Evolutionary conservation across 2,888 invertebrate species (phyloP).

Genomic region (Aleiodes leptofemur): DNA sequence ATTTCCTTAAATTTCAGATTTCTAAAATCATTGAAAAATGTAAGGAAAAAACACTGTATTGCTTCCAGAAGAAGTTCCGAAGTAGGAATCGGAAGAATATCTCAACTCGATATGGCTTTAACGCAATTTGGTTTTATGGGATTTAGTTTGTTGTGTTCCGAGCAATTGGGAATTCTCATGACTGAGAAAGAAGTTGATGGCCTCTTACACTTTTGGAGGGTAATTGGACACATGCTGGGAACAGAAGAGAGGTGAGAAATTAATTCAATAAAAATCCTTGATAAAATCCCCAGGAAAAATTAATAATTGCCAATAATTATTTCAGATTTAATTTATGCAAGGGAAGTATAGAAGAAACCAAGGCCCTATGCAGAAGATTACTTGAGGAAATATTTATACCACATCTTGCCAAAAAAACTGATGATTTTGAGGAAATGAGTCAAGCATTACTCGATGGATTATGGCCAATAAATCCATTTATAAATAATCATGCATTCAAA

Average conservation of each 20-base stretch:
- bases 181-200: constrained; percentile 83
- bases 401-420: constrained; percentile 78
- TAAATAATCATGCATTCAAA: constrained; percentile 79
- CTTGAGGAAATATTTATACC: constrained; percentile 81
- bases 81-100: constrained; percentile 78
- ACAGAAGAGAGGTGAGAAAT: constrained; percentile 83
- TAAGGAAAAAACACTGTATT: constrained; percentile 82
- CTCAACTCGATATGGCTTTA: constrained; percentile 89
- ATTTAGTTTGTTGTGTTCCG: constrained; percentile 80
- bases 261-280: not conserved
- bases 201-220: constrained; percentile 90
- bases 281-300: no score
- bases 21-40: constrained; percentile 82
- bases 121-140: constrained; percentile 94
- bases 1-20: constrained; percentile 74
- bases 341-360: constrained; percentile 80
- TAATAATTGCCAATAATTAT: constrained; percentile 40
- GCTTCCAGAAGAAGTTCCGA: constrained; percentile 78
- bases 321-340: constrained; percentile 84
- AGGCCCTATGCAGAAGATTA: constrained; percentile 77
- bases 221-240: constrained; percentile 88
- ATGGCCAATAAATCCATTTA: constrained; percentile 81
- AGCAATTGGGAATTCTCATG: constrained; percentile 81
- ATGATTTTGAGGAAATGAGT: constrained; percentile 82
- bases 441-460: constrained; percentile 81